These are phyloP conservation scores for Hydrotaea cyrtoneurina DNA, from an alignment of 2,888 invertebrate genomes.

Conservation along the genomic window DNA sequence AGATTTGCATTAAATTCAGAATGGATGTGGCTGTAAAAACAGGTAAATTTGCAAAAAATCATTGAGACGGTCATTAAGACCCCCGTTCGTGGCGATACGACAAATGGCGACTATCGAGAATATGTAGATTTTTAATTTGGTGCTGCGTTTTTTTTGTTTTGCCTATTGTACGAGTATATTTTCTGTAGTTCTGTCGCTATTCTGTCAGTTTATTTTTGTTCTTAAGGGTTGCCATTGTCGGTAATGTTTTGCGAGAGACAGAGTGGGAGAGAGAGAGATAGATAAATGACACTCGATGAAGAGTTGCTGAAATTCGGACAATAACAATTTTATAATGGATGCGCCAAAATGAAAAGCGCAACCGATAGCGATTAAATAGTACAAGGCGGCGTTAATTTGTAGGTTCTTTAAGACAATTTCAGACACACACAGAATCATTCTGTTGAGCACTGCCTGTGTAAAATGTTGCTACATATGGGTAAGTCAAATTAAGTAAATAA, in stretches of 20 bases:
- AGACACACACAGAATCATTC: too few species aligned
- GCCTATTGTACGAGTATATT: constrained; percentile 46
- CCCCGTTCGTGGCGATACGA: constrained; percentile 72
- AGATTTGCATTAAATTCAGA: constrained; percentile 60
- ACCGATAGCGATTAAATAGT: not conserved
- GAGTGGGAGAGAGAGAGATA: too few species aligned
- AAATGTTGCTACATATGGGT: too few species aligned
- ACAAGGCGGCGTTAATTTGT: too few species aligned
- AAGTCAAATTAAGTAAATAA: too few species aligned
- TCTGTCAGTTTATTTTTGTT: constrained; percentile 62
- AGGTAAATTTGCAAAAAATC: constrained; percentile 72
- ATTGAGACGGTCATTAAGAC: constrained; percentile 68
- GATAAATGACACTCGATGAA: constrained; percentile 24
- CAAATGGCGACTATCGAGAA: constrained; percentile 77
- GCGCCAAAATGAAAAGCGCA: constrained; percentile 3
- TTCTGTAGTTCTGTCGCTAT: constrained; percentile 64
- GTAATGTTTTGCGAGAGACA: not conserved
- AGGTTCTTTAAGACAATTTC: too few species aligned
- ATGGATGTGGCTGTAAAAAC: constrained; percentile 75
- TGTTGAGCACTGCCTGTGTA: too few species aligned
- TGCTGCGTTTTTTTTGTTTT: constrained; percentile 63
- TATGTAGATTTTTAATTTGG: constrained; percentile 62
- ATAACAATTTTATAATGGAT: not conserved
- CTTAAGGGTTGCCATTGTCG: constrained; percentile 42
- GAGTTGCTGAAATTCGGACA: not conserved